Evolutionary conservation across 2,888 invertebrate species (phyloP).

Genomic region (Ichneumoninae sp.): DNA sequence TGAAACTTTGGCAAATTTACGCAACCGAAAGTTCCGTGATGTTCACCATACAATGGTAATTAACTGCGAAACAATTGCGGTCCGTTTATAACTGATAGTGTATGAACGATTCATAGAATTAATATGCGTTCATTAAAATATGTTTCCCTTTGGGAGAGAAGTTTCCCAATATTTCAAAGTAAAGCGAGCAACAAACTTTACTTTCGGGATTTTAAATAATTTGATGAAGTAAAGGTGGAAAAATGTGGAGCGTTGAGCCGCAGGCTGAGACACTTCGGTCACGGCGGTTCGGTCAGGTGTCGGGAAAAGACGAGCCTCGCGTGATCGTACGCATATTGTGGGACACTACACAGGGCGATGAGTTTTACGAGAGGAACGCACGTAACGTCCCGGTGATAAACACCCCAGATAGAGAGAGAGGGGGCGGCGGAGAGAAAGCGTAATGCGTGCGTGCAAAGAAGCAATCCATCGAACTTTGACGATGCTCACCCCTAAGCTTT

Average conservation of each 20-base stretch:
- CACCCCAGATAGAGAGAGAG: neutral
- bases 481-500: constrained; percentile 27
- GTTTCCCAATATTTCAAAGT: neutral
- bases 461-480: constrained; percentile 44
- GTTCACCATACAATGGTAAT: neutral
- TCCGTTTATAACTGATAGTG: neutral
- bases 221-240: neutral
- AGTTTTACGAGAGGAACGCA: constrained; percentile 42
- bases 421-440: constrained; percentile 1
- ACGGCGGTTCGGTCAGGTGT: constrained; percentile 26
- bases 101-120: neutral
- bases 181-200: neutral
- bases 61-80: neutral
- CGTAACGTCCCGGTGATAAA: constrained; percentile 37
- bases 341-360: constrained; percentile 36
- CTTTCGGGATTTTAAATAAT: neutral
- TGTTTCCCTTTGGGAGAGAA: neutral
- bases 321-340: constrained; percentile 12
- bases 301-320: constrained; percentile 18
- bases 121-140: neutral
- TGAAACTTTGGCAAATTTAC: neutral
- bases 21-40: neutral
- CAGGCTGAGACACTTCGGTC: constrained; percentile 6
- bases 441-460: constrained; percentile 44
- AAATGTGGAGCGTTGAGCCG: neutral